Conservation (phyloP, 2,797 vertebrate genomes). For the Rhabdophis nuchalis region DNA sequence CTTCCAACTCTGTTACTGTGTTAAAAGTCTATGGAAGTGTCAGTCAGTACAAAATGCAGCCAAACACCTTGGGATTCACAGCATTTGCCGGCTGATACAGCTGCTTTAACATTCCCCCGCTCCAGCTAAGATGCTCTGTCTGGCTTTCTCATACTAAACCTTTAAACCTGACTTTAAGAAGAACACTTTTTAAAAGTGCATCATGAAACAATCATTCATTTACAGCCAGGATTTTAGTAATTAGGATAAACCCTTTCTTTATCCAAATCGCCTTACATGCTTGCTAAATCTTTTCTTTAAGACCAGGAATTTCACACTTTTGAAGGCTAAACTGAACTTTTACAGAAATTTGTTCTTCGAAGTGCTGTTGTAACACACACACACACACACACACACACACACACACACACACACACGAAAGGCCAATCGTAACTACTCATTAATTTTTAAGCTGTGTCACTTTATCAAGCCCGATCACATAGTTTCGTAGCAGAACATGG, state of each 20-base stretch:
- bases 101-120: slow-evolving; percentile 29
- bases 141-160: slow-evolving; percentile 38
- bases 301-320: not conserved
- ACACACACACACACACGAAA: too few relatives aligned
- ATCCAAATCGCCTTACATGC: slow-evolving; percentile 17
- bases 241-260: slow-evolving; percentile 33
- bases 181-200: slow-evolving; percentile 39
- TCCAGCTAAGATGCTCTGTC: slow-evolving; percentile 10
- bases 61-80: slow-evolving; percentile 7
- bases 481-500: too few relatives aligned
- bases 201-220: slow-evolving; percentile 29
- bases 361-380: not conserved
- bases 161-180: slow-evolving; percentile 50
- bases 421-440: too few relatives aligned
- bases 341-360: not conserved
- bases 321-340: not conserved
- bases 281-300: slow-evolving; percentile 4
- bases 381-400: too few relatives aligned
- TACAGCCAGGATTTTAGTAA: not conserved
- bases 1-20: not conserved
- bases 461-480: too few relatives aligned
- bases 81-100: slow-evolving; percentile 25
- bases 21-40: slow-evolving; percentile 16
- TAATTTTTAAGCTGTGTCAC: too few relatives aligned
- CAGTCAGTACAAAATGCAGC: not conserved